Evolutionary conservation across 2,888 invertebrate species (phyloP).

Genomic region (Caenorhabditis macrosperma): DNA sequence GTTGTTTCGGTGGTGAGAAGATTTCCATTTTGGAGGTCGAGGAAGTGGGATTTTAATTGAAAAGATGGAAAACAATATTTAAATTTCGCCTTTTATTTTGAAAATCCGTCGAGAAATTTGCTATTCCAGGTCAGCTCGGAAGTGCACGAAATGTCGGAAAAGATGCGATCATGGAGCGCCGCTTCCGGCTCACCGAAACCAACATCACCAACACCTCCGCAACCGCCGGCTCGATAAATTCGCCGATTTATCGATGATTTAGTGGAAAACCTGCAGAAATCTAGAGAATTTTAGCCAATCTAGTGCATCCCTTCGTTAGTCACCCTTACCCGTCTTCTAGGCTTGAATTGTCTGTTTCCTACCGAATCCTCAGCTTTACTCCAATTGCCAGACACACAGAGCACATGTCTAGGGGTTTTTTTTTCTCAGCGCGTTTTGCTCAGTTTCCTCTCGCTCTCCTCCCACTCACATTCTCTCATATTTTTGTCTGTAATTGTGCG

Average conservation of each 20-base stretch:
- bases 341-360: background rate
- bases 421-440: too few relatives aligned
- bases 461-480: background rate
- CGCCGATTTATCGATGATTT: background rate
- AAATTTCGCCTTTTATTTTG: background rate
- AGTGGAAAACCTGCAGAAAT: too few relatives aligned
- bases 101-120: too few relatives aligned
- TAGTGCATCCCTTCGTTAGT: background rate
- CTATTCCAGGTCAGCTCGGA: constrained; percentile 61
- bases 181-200: constrained; percentile 1
- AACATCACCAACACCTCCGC: background rate
- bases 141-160: constrained; percentile 68
- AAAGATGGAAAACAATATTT: background rate
- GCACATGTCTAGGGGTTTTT: too few relatives aligned
- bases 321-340: background rate
- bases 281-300: background rate
- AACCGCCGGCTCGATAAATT: background rate
- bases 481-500: constrained; percentile 17
- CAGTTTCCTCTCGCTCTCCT: background rate
- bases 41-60: too few relatives aligned
- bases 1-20: background rate
- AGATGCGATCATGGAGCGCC: constrained; percentile 55
- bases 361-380: background rate
- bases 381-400: background rate
- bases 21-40: too few relatives aligned